Evolutionary conservation across 2,888 invertebrate species (phyloP), one percentile per base, ranked within the genome.

Genomic region (Elysia crispata): DNA sequence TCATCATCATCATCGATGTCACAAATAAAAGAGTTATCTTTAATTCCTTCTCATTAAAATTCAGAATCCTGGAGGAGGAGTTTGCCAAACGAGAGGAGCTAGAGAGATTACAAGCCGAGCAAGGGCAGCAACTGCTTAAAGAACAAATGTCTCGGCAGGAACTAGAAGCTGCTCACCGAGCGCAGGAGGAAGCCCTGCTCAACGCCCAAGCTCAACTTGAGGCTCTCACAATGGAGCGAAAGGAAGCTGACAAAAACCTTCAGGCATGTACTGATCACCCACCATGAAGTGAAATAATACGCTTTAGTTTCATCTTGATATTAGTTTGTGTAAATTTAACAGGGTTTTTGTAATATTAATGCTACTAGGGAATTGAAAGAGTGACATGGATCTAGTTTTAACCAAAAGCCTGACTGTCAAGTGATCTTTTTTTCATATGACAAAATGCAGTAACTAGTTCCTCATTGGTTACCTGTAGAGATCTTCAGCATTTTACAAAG

Each of bases 61-160:
- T 20, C 30, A 89, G 90, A 73, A 81, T 96, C 72, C 92, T 96
- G 85, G 94, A 95, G 74, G 96, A 96, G 92, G 96, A 96, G 93
- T 96, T 96, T 95, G 96, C 96, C 87, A 95, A 95, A 89, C 92
- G 96, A 84, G 96, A 96, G 90, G 95, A 96, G 90, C 90, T 96
- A 84, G 96, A 96, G 92, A 93, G 94, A 85, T 92, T 96, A n/a
- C 96, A 96, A 91, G 94, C 94, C 88, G 96, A 96, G 91, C 96
- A 96, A 88, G 94, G 94, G 84, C 92, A 94, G 88, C 93, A 96
- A 88, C 90, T 96, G 79, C 95, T 95, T 89, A 94, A 95, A 88
- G 96, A 96, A 91, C 93, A 95, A 85, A 93, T 95, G 80, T 96
- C 96, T 91, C 93, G 96, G 74, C 94, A 94, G 85, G 95, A 95